phyloP scores from a whole-genome alignment of 2,888 invertebrate genomes.

The Corbicula japonica region DNA sequence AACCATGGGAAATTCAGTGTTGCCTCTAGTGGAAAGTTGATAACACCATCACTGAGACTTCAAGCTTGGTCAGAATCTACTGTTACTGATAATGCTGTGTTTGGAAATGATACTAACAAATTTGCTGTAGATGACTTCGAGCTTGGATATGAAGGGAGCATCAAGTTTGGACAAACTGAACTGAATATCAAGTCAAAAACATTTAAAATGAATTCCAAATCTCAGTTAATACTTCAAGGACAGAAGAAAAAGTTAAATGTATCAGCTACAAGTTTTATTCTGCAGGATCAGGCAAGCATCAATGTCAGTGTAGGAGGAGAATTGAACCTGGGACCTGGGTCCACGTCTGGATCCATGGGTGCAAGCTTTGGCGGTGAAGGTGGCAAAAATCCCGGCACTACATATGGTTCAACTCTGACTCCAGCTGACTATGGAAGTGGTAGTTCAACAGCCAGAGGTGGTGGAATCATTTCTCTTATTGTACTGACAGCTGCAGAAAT shows the following conservation, averaged over 20 bases:
- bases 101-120: constrained; percentile 16
- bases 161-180: constrained; percentile 14
- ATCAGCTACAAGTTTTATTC: constrained; percentile 24
- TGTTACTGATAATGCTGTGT: constrained; percentile 20
- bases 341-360: constrained; percentile 46
- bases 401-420: constrained; percentile 66
- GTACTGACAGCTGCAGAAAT: constrained; percentile 47
- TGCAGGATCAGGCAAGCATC: constrained; percentile 46
- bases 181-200: constrained; percentile 15
- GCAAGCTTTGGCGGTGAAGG: constrained; percentile 78
- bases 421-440: constrained; percentile 72
- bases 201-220: constrained; percentile 40
- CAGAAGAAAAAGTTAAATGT: constrained; percentile 35
- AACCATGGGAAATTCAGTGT: constrained; percentile 59
- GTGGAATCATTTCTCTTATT: constrained; percentile 69
- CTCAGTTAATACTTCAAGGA: constrained; percentile 28
- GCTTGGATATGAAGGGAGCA: constrained; percentile 32
- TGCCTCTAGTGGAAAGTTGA: constrained; percentile 52
- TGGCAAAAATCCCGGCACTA: constrained; percentile 44
- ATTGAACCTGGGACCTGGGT: constrained; percentile 40
- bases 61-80: constrained; percentile 52
- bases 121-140: constrained; percentile 23
- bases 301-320: constrained; percentile 58
- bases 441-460: constrained; percentile 62
- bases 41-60: constrained; percentile 47